Conservation (phyloP, 2,888 invertebrate genomes). For the Alsophila aescularia region DNA sequence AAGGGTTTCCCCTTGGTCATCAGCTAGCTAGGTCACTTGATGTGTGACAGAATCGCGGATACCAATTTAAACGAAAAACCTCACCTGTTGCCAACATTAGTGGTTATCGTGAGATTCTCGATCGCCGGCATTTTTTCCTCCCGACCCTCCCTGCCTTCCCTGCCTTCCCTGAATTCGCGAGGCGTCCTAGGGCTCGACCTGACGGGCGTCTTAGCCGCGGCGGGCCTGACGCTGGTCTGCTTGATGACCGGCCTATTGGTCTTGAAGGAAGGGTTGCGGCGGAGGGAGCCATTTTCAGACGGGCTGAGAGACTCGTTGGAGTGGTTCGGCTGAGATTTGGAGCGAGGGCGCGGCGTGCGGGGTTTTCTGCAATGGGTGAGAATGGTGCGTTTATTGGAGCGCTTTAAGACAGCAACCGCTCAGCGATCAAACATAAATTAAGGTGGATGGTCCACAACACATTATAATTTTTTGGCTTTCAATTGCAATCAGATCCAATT, state of each 20-base stretch:
- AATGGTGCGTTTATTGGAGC: no score
- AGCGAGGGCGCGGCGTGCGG: slow-evolving; percentile 56
- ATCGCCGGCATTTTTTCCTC: slow-evolving; percentile 62
- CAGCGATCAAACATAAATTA: no score
- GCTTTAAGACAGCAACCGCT: no score
- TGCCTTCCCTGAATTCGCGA: no score
- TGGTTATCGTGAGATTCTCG: slow-evolving; percentile 73
- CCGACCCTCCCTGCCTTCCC: no score
- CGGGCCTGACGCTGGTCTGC: slow-evolving; percentile 32
- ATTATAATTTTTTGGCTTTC: no score
- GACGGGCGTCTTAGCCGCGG: slow-evolving; percentile 30
- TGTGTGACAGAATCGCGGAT: no score
- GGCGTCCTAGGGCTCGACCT: slow-evolving; percentile 17
- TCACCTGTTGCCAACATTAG: slow-evolving; percentile 64
- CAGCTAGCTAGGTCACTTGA: no score
- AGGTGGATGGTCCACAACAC: no score
- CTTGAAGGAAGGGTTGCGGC: slow-evolving; percentile 66
- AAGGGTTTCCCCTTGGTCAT: no score
- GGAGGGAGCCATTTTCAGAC: slow-evolving; percentile 54
- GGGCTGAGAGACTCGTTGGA: slow-evolving; percentile 59
- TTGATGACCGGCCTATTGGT: slow-evolving; percentile 47
- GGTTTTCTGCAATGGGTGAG: slow-evolving; percentile 46
- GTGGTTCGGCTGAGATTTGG: slow-evolving; percentile 68
- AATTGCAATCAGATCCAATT: no score
- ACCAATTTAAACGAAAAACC: slow-evolving; percentile 22